Percentiles rank a stretch among this genome's conserved stretches.
Evolutionary conservation across 2,888 invertebrate species (phyloP).

Genomic region (Drosophila seclusa): DNA sequence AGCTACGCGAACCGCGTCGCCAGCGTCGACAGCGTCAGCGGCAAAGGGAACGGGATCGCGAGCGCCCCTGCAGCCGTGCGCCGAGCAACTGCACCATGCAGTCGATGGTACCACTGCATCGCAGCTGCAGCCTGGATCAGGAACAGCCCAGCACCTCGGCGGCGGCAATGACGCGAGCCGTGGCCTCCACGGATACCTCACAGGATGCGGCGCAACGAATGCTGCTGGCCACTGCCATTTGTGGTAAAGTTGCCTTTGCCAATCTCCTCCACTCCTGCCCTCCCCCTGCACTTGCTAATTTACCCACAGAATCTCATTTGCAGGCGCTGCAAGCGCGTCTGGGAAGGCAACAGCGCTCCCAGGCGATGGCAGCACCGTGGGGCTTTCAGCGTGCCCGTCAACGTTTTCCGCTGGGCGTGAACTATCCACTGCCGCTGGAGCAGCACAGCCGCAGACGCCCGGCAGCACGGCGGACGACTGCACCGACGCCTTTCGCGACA

Average conservation of each 20-base stretch:
- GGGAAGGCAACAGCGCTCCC: constrained; percentile 61
- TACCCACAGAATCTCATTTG: constrained; percentile 83
- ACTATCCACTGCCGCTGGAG: constrained; percentile 75
- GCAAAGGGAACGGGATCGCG: constrained; percentile 54
- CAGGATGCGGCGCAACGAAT: constrained; percentile 71
- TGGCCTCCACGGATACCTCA: constrained; percentile 63
- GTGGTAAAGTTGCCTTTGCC: constrained; percentile 75
- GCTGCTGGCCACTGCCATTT: constrained; percentile 79
- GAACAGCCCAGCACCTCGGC: constrained; percentile 82
- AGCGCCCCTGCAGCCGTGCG: constrained; percentile 70
- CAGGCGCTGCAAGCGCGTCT: constrained; percentile 84
- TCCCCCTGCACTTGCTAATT: constrained; percentile 65
- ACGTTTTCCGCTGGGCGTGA: constrained; percentile 82
- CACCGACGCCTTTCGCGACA: constrained; percentile 83
- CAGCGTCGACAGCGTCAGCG: constrained; percentile 73
- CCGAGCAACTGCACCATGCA: constrained; percentile 74
- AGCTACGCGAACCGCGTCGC: constrained; percentile 81
- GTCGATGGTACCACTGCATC: constrained; percentile 66
- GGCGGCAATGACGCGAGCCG: constrained; percentile 72
- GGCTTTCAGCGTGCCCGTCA: constrained; percentile 81
- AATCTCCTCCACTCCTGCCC: background rate
- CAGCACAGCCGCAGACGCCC: constrained; percentile 75
- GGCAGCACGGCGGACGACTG: constrained; percentile 81
- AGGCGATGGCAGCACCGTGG: constrained; percentile 65
- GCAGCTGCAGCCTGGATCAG: constrained; percentile 65